Evolutionary conservation across 1,140 invertebrate species (phyloP).

Genomic region (Artemia franciscana): DNA sequence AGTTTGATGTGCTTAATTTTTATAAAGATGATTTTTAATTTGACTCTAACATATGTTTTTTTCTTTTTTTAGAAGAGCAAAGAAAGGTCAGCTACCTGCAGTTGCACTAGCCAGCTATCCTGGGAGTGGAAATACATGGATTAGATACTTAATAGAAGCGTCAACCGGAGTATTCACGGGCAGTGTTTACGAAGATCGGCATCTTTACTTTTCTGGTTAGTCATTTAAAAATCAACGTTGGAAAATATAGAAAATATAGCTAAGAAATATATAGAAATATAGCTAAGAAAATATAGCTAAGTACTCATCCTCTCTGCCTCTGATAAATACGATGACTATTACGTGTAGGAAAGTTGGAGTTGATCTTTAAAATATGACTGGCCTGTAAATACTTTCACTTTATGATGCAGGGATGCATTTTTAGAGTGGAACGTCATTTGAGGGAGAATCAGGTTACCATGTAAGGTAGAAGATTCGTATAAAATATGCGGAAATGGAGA

Average conservation of each 20-base stretch:
- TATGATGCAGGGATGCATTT: no score
- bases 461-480: no score
- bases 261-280: background rate
- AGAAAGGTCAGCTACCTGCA: slow-evolving; percentile 8
- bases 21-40: no score
- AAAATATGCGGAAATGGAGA: no score
- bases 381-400: no score
- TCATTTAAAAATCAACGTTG: no score
- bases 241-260: background rate
- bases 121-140: slow-evolving; percentile 21
- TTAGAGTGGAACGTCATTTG: no score
- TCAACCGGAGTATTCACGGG: slow-evolving; percentile 19
- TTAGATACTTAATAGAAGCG: slow-evolving; percentile 18
- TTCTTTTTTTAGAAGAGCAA: slow-evolving; percentile 4
- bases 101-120: slow-evolving; percentile 19
- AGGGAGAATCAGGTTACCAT: no score
- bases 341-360: background rate
- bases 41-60: no score
- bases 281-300: background rate
- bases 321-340: background rate
- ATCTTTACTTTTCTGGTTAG: slow-evolving; percentile 10
- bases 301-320: background rate
- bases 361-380: no score
- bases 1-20: no score
- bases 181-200: slow-evolving; percentile 16